A percentile compares a stretch with the other conserved stretches of the same genome.
Evolutionary conservation across 2,113 vertebrate genomes (phyloP).

Genomic region (Vicugna pacos): DNA sequence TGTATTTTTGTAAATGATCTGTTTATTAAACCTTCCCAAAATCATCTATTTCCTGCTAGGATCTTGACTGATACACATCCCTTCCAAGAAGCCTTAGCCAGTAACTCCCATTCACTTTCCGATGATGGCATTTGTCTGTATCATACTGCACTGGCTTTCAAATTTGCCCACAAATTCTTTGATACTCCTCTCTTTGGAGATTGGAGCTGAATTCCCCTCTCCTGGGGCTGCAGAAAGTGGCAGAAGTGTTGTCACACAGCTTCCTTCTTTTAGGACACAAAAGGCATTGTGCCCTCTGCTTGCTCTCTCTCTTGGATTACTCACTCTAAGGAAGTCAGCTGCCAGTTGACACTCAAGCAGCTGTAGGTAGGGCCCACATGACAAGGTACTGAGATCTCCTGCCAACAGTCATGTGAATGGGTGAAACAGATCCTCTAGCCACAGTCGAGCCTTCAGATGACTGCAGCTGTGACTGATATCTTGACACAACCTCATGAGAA

Average conservation of each 20-base stretch:
- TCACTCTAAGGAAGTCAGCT: background rate
- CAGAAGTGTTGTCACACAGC: background rate
- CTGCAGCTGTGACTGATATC: background rate
- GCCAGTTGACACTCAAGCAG: background rate
- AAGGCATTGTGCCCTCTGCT: background rate
- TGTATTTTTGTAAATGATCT: background rate
- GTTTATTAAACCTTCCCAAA: slow-evolving; percentile 21
- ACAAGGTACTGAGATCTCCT: background rate
- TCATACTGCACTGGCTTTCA: background rate
- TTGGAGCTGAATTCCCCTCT: background rate
- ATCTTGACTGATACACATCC: background rate
- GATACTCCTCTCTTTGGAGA: background rate
- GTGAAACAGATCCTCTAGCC: background rate
- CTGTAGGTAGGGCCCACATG: background rate
- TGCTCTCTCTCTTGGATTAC: background rate
- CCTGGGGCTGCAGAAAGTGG: background rate
- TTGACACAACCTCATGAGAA: background rate
- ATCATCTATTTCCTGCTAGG: background rate
- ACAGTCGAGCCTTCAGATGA: background rate
- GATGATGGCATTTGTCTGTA: background rate
- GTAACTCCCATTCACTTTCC: background rate
- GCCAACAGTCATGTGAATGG: background rate
- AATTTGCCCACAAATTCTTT: slow-evolving; percentile 10
- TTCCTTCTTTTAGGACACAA: background rate
- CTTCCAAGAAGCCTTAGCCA: background rate